Evolutionary conservation across 2,113 vertebrate species (phyloP).

Genomic region (Centropristis striata): DNA sequence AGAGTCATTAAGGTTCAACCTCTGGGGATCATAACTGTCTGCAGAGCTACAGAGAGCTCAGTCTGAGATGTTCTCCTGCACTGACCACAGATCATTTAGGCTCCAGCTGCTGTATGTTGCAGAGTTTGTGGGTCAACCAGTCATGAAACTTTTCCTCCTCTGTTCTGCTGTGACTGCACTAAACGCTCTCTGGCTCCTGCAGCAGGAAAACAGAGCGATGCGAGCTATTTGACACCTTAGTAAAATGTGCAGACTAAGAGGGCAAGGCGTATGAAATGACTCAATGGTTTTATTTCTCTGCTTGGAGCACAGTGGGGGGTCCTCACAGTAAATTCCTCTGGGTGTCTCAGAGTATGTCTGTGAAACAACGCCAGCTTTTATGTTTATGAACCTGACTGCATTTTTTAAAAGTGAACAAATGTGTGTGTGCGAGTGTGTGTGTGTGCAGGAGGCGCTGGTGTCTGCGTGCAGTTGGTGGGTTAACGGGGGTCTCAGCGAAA

Average conservation of each 20-base stretch:
- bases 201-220: conserved; percentile 35
- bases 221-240: conserved; percentile 47
- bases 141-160: not conserved
- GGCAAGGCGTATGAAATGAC: conserved; percentile 48
- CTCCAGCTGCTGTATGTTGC: too few species aligned
- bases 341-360: conserved; percentile 57
- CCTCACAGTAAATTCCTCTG: conserved; percentile 60
- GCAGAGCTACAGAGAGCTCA: not conserved
- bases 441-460: conserved; percentile 11
- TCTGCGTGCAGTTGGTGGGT: conserved; percentile 42
- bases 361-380: conserved; percentile 50
- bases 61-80: not conserved
- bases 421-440: conserved; percentile 6
- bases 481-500: conserved; percentile 65
- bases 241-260: conserved; percentile 51
- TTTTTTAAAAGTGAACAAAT: conserved; percentile 58
- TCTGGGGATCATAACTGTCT: not conserved
- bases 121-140: not conserved
- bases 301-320: conserved; percentile 44
- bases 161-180: conserved; percentile 5
- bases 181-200: conserved; percentile 7
- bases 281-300: conserved; percentile 51
- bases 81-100: too few species aligned
- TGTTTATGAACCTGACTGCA: conserved; percentile 62
- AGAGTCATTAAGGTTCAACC: not conserved